Evolutionary conservation across 2,888 invertebrate species (phyloP), one percentile per base, ranked within the genome.

Genomic region (Amphipyra berbera): DNA sequence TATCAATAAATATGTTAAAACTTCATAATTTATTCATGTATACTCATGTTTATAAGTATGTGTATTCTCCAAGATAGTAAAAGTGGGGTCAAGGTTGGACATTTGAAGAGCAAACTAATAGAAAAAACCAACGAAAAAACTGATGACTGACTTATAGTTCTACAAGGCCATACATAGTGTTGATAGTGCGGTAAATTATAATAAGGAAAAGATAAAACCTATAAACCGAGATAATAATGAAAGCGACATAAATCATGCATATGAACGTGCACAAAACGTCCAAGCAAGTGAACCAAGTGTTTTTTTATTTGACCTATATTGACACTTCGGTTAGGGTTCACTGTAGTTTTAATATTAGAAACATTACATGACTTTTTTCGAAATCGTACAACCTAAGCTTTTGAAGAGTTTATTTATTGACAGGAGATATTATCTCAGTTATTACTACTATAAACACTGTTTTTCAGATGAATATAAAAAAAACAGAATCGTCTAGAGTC

Each of bases 71-170:
- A 37, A 55, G 44, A 49, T 38, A 47, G 64, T 68, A 57, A 66
- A 73, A 78, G 66, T 70, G 46, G 35, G 65, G 67, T 70, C 76
- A 77, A 73, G 73, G 76, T 62, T 59, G 50, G 10, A 33, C 12
- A 33, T 33, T 50, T 64, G 42, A 63, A 65, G 27, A 52, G 56
- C 14, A 52, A 37, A 38, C 9, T 38, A 14, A 55, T 14, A 38
- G n/a, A 14, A 44, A 44, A 33, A 9, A 0, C n/a, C 0, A 13
- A 6, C 30, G 14, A 14, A 14, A 14, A 8, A 1, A 46, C 46
- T 12, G 33, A 33, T 9, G 33, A 33, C 9, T 33, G 7, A 37
- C 27, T 8, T 33, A n/a, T 13, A 14, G 7, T 35, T 33, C n/a
- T n/a, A 33, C 14, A 47, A 33, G 46, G 46, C 13, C 46, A 33